Base-by-base conservation (phyloP, 2,797 vertebrate genomes). In the Crenichthys baileyi region DNA sequence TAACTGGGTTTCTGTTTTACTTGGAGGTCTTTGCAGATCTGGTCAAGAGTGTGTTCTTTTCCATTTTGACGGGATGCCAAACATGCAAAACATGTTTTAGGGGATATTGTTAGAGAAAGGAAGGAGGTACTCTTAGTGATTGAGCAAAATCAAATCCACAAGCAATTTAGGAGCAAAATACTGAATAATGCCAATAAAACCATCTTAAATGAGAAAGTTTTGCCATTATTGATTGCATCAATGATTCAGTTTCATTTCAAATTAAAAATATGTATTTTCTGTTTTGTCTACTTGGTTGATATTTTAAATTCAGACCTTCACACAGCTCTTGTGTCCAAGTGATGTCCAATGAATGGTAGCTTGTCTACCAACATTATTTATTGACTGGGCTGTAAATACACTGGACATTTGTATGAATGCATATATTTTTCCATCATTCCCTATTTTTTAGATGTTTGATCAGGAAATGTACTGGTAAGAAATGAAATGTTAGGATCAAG, bases 1-100 rank as follows among this genome's bases (percentile, higher is more conserved):
- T 75, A 74, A 81, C 90, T 77, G 83, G 82, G 70, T 83, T 89
- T 88, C 85, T 91, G 87, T 91, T 93, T 92, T 83, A 89, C 84
- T 92, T 91, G 91, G 89, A 93, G 75, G 73, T 76, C 73, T 79
- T 13, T 75, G 85, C 84, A 86, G 89, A 89, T 89, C 86, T 48
- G 11, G 67, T 29, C 44, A 68, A 65, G 77, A 61, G 63, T 46
- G 36, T 73, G 81, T 82, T 87, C 70, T 72, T 81, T 80, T 71
- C 58, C 3, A 78, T 88, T 90, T 87, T 90, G 86, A 90, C 85
- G 87, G 78, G 46, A 86, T 77, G 85, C 84, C 72, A 77, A 92
- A 80, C 77, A 77, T 76, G 88, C 83, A 80, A 46, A 81, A 72
- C 67, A n/a, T 76, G 80, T 90, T 89, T 13, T 36, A 55, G 46